A percentile compares a stretch with the other conserved stretches of the same genome.
phyloP scores from a whole-genome alignment of 2,888 invertebrate genomes.

The Rhopalosiphum nymphaeae region DNA sequence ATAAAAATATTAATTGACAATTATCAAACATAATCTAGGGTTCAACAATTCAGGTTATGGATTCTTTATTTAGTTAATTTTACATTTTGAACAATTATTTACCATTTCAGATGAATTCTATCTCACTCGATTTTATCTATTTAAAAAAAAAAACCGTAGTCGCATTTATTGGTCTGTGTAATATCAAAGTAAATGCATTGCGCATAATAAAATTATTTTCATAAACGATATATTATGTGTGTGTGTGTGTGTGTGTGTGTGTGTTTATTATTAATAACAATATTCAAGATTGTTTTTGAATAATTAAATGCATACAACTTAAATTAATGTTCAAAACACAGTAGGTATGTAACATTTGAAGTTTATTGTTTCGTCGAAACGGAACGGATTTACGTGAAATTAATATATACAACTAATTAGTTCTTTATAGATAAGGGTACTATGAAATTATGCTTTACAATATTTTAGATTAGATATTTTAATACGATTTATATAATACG shows the following conservation, averaged over 20 bases:
- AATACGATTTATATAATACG: neutral
- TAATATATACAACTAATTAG: neutral
- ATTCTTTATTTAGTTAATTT: neutral
- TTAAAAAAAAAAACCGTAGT: neutral
- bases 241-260: neutral
- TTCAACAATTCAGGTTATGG: neutral
- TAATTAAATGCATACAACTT: neutral
- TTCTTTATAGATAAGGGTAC: neutral
- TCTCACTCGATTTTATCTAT: neutral
- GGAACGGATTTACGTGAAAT: neutral
- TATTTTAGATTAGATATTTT: neutral
- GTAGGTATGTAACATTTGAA: neutral
- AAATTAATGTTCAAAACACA: conserved; percentile 10
- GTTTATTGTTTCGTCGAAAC: neutral
- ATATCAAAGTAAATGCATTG: neutral
- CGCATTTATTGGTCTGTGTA: neutral
- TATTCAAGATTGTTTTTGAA: neutral
- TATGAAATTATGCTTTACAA: neutral
- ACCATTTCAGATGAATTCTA: neutral
- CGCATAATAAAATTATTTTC: neutral
- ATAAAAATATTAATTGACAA: neutral
- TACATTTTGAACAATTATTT: neutral
- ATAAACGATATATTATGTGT: neutral
- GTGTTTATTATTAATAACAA: neutral
- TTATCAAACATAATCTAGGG: neutral